Percentiles rank a stretch among this genome's conserved stretches.
phyloP scores from a whole-genome alignment of 1,140 invertebrate species.

The Melitaea cinxia region DNA sequence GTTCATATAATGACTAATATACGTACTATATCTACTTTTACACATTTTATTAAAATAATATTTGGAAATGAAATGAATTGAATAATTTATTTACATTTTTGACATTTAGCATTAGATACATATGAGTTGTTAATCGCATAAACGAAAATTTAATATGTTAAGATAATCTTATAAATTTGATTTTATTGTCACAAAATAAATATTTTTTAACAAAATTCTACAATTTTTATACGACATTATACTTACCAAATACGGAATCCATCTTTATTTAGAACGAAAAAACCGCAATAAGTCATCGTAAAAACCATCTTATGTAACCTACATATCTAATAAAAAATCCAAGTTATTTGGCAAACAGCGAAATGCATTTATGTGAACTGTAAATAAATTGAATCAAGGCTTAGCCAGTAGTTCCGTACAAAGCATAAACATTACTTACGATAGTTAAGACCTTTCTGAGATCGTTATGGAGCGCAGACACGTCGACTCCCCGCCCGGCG shows the following conservation, averaged over 20 bases:
- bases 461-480: slow-evolving; percentile 86
- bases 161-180: too few relatives aligned
- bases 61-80: too few relatives aligned
- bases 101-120: too few relatives aligned
- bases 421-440: slow-evolving; percentile 70
- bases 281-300: neutral
- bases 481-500: slow-evolving; percentile 86
- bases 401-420: slow-evolving; percentile 24
- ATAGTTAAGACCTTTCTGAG: slow-evolving; percentile 85
- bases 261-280: neutral
- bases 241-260: neutral
- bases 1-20: too few relatives aligned
- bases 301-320: neutral
- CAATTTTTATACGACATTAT: neutral
- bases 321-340: neutral
- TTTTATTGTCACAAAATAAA: too few relatives aligned
- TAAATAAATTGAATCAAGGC: slow-evolving; percentile 21
- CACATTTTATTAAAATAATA: too few relatives aligned
- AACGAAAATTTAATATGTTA: too few relatives aligned
- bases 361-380: neutral
- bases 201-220: neutral
- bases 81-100: too few relatives aligned
- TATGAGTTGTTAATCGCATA: too few relatives aligned
- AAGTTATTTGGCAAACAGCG: neutral
- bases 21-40: too few relatives aligned